These are phyloP conservation scores for Kradibia gibbosae DNA, from an alignment of 1,140 invertebrate species.

Conservation along the genomic window DNA sequence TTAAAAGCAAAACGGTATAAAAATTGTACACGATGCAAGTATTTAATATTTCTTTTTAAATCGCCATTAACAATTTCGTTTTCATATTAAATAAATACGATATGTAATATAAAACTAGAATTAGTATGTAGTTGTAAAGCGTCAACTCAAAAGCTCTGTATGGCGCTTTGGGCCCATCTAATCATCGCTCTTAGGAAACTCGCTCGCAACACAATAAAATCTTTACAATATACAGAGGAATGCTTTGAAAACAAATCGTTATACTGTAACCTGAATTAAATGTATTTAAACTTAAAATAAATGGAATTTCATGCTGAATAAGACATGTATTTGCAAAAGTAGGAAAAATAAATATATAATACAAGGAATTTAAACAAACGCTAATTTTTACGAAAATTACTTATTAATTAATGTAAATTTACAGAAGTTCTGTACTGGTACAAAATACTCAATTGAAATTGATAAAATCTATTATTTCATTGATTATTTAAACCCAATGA, in stretches of 20 bases:
- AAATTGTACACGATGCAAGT: too few relatives aligned
- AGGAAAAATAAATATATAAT: too few relatives aligned
- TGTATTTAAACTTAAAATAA: background rate
- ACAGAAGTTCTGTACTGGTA: too few relatives aligned
- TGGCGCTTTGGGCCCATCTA: background rate
- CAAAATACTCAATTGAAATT: too few relatives aligned
- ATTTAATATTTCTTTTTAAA: background rate
- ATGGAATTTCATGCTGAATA: background rate
- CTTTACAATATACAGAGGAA: slow-evolving; percentile 4
- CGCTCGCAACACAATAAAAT: background rate
- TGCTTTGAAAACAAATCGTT: background rate
- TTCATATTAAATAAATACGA: background rate
- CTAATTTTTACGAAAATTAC: too few relatives aligned
- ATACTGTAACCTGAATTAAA: background rate
- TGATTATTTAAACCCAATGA: too few relatives aligned
- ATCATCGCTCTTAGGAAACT: background rate
- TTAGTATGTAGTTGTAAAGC: background rate
- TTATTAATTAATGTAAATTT: too few relatives aligned
- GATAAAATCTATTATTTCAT: too few relatives aligned
- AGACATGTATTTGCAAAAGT: background rate
- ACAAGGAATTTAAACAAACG: background rate
- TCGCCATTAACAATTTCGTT: background rate
- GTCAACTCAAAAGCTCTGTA: background rate
- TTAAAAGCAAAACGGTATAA: too few relatives aligned
- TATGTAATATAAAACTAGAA: background rate